Evolutionary conservation across 2,113 vertebrate genomes (phyloP), one percentile per base, ranked within the genome.

Genomic region (Pogona vitticeps): DNA sequence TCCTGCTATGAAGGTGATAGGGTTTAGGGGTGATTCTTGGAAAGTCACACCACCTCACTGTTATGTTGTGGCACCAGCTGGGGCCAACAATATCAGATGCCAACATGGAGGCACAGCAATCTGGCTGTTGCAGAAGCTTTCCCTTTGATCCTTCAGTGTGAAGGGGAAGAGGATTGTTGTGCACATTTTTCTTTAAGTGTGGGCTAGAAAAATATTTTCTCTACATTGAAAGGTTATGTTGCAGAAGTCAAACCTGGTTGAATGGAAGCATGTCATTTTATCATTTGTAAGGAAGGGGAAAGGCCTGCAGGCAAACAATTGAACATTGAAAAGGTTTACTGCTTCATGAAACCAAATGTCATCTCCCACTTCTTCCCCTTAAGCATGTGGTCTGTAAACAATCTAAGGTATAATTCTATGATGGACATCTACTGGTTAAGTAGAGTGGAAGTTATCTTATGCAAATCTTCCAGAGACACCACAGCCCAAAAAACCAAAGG

Each of bases 191-290:
- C 40, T 40, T 72, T 72, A 79, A 78, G 18, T 52, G n/a, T 42
- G 73, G 3, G 31, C 65, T 79, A 67, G 58, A 73, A 77, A 88
- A 84, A 88, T 80, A 52, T 56, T n/a, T 56, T 56, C 42, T 84
- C 79, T n/a, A 33, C 68, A 84, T 67, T 88, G 68, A 84, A 88
- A 75, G 42, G 80, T 84, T 80, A 80, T 75, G 58, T 88, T 84
- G 28, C 68, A 80, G 56, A 79, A 84, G 76, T 80, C 23, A 88
- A 84, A 67, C 40, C 67, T 88, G 82, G 15, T 61, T 73, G 81
- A 84, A 28, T 36, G 21, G 61, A 82, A 65, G n/a, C 52, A 79
- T 13, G 9, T 9, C 18, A 4, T 21, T 79, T 73, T 88, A 65
- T 79, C n/a, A 72, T 46, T 82, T 82, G 40, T n/a, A 18, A 56